These are phyloP conservation scores for Eilema depressum DNA, from an alignment of 2,888 invertebrate species.

Conservation along the genomic window DNA sequence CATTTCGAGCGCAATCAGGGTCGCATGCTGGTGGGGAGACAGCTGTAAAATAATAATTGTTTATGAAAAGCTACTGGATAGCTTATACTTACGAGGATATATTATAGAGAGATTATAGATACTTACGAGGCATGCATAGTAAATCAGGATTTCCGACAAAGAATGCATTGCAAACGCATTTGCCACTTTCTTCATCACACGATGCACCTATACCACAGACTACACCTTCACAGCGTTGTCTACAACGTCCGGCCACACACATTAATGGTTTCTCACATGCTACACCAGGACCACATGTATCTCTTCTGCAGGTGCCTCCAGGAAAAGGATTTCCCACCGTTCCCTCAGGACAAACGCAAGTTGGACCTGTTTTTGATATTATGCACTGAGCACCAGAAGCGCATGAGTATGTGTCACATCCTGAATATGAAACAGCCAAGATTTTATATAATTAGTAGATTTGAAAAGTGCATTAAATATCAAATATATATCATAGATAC, in stretches of 20 bases:
- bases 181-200: slow-evolving; percentile 93
- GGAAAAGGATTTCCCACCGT: slow-evolving; percentile 96
- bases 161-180: slow-evolving; percentile 94
- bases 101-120: too few relatives aligned
- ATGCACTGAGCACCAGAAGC: slow-evolving; percentile 95
- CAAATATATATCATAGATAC: neutral
- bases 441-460: neutral
- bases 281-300: slow-evolving; percentile 92
- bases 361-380: slow-evolving; percentile 93
- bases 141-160: slow-evolving; percentile 96
- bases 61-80: slow-evolving; percentile 16
- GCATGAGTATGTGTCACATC: slow-evolving; percentile 92
- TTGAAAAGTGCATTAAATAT: neutral
- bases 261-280: slow-evolving; percentile 93
- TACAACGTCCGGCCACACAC: slow-evolving; percentile 95
- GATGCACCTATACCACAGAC: slow-evolving; percentile 96
- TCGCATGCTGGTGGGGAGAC: slow-evolving; percentile 92
- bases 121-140: slow-evolving; percentile 96
- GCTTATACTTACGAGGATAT: too few relatives aligned
- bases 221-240: slow-evolving; percentile 94
- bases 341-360: slow-evolving; percentile 95
- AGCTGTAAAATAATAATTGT: slow-evolving; percentile 84
- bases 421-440: slow-evolving; percentile 71
- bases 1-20: slow-evolving; percentile 93
- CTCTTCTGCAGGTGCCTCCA: slow-evolving; percentile 94